phyloP scores from a whole-genome alignment of 2,888 invertebrate genomes.

The Eudemis profundana region DNA sequence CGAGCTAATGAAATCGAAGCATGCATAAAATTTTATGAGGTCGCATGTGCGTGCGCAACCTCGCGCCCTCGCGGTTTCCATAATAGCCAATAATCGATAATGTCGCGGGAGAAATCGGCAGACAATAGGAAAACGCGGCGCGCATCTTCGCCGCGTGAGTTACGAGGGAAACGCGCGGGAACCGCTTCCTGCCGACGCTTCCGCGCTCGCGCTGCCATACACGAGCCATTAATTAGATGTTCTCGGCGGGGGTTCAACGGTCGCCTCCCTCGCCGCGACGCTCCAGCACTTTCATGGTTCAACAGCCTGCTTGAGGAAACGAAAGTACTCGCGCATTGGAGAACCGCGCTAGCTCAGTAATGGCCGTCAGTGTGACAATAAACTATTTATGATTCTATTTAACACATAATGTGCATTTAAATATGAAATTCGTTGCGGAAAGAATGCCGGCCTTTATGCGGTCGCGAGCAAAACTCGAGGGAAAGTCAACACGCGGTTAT shows the following conservation, averaged over 20 bases:
- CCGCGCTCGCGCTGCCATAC: neutral
- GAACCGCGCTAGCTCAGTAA: neutral
- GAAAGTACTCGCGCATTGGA: slow-evolving; percentile 13
- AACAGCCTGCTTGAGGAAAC: slow-evolving; percentile 21
- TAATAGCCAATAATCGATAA: slow-evolving; percentile 27
- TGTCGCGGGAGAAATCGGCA: slow-evolving; percentile 22
- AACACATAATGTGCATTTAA: slow-evolving; percentile 9
- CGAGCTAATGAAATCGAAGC: slow-evolving; percentile 15
- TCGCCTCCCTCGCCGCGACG: slow-evolving; percentile 1
- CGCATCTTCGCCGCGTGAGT: slow-evolving; percentile 5
- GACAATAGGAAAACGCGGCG: slow-evolving; percentile 20
- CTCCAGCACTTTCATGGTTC: slow-evolving; percentile 6
- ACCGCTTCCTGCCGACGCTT: slow-evolving; percentile 2
- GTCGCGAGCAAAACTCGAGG: slow-evolving; percentile 9
- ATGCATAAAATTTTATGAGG: slow-evolving; percentile 14
- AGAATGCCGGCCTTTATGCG: slow-evolving; percentile 4
- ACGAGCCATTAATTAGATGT: neutral
- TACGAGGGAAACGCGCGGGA: slow-evolving; percentile 22
- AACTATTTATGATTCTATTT: slow-evolving; percentile 10
- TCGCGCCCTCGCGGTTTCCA: slow-evolving; percentile 12
- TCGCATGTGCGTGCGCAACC: neutral
- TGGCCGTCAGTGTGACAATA: neutral
- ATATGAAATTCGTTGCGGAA: slow-evolving; percentile 5
- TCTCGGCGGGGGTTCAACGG: slow-evolving; percentile 1
- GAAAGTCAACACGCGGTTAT: slow-evolving; percentile 30